A percentile compares a stretch with the other conserved stretches of the same genome.
Conservation (phyloP, 2,888 invertebrate species). For the Dinocampus coccinellae region DNA sequence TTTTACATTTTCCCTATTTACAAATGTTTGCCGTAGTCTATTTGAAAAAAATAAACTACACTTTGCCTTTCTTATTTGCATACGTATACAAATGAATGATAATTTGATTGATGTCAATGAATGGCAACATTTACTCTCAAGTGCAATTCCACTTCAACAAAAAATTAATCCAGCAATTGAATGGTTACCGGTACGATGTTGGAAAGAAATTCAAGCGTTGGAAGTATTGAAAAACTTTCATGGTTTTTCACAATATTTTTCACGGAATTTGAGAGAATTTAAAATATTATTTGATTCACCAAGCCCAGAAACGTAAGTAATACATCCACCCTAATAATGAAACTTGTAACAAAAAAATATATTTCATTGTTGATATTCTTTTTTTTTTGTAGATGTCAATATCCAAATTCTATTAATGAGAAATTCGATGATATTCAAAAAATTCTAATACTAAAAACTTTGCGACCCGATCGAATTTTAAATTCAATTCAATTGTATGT, state of each 20-base stretch:
- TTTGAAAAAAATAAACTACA: conserved; percentile 91
- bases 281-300: conserved; percentile 77
- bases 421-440: conserved; percentile 79
- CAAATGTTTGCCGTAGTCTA: conserved; percentile 89
- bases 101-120: conserved; percentile 75
- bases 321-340: background rate
- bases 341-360: too few relatives aligned
- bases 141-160: conserved; percentile 73
- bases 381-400: background rate
- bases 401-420: background rate
- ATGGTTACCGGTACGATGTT: conserved; percentile 85
- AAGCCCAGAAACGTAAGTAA: conserved; percentile 76
- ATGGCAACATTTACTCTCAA: conserved; percentile 83
- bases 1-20: conserved; percentile 86
- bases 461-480: conserved; percentile 88
- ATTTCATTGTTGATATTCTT: too few relatives aligned
- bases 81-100: conserved; percentile 76
- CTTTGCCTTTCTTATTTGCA: conserved; percentile 83
- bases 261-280: conserved; percentile 71
- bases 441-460: conserved; percentile 81
- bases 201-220: conserved; percentile 85
- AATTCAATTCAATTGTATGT: conserved; percentile 85
- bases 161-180: conserved; percentile 82
- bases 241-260: conserved; percentile 76
- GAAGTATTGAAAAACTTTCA: conserved; percentile 76